A percentile compares a stretch with the other conserved stretches of the same genome.
Evolutionary conservation across 2,797 vertebrate genomes (phyloP).

Genomic region (Anas bahamensis): DNA sequence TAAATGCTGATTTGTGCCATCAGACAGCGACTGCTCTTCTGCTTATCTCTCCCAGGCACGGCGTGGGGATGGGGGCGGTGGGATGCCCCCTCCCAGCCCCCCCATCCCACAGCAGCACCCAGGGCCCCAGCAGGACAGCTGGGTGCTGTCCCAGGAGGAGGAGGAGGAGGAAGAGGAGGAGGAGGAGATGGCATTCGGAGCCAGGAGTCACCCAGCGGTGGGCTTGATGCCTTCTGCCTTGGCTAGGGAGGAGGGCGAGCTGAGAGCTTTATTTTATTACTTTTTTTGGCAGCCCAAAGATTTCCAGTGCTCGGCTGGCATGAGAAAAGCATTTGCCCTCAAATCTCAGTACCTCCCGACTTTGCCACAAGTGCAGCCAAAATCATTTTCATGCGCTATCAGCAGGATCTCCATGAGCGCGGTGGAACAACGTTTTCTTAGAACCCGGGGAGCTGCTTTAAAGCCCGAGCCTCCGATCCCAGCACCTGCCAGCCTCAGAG

Average conservation of each 20-base stretch:
- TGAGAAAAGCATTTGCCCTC: background rate
- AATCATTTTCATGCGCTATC: background rate
- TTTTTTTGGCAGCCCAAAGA: background rate
- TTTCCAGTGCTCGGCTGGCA: background rate
- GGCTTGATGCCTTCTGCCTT: background rate
- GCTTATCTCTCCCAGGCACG: background rate
- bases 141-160: background rate
- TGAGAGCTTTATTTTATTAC: background rate
- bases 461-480: background rate
- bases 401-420: constrained; percentile 16
- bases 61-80: background rate
- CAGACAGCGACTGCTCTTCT: constrained; percentile 39
- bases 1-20: constrained; percentile 68
- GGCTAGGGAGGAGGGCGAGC: background rate
- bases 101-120: background rate
- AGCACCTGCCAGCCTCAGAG: constrained; percentile 51
- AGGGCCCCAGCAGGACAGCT: background rate
- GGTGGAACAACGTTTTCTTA: background rate
- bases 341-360: background rate
- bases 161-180: background rate
- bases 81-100: background rate
- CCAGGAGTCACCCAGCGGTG: background rate
- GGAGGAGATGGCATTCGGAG: background rate
- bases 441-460: background rate
- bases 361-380: background rate